Evolutionary conservation across 2,888 invertebrate species (phyloP), one percentile per base, ranked within the genome.

Genomic region (Hydriomena furcata): DNA sequence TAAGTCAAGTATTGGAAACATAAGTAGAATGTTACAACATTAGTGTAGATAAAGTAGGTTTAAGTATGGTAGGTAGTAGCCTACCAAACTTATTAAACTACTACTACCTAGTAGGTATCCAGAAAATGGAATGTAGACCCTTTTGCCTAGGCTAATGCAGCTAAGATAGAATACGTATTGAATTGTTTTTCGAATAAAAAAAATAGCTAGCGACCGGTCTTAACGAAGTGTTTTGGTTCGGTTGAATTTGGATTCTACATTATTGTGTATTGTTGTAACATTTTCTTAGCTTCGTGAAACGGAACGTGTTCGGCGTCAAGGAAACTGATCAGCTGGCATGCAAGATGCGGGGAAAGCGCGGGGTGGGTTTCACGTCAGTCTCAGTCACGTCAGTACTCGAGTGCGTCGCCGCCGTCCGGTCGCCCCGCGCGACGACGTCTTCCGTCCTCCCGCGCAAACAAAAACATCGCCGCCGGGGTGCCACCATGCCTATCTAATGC

Each of bases 401-500:
- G 34, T 11, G 48, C 55, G 44, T 38, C 60, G 60, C 50, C 60
- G 53, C 48, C 40, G 42, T 60, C 55, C 54, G 60, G 52, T 60
- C 48, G 61, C 57, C 40, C 46, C 56, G 51, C 61, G 52, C 58
- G 52, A 36, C 28, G 25, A 51, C 52, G 52, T 42, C 8, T 51
- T 20, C 17, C 28, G 12, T 30, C 61, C 65, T 56, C 60, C 62
- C 63, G 64, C 63, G 42, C 81, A 81, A 82, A 84, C 80, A 82
- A 82, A 80, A 79, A 77, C 77, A 72, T 76, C 67, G 72, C 72
- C 73, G 78, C 75, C 67, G 35, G 80, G 66, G n/a, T n/a, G n/a
- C n/a, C 68, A 63, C 71, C 76, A 72, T 79, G 83, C 79, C 75
- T 73, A 77, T 71, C 67, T 81, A 78, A 81, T 73, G 73, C 79